phyloP scores from a whole-genome alignment of 2,113 vertebrate genomes.

The Barbus barbus region DNA sequence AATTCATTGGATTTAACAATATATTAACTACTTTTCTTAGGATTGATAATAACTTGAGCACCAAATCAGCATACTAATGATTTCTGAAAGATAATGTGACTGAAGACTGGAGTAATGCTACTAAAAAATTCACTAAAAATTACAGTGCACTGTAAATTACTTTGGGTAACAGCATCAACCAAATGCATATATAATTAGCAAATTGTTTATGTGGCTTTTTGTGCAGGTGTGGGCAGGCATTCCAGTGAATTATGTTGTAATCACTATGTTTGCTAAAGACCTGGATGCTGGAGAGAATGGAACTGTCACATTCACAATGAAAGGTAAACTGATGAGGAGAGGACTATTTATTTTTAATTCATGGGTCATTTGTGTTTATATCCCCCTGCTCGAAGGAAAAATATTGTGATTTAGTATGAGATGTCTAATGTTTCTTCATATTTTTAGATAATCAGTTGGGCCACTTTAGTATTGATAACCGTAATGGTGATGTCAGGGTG shows the following conservation, averaged over 20 bases:
- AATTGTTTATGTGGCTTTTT: neutral
- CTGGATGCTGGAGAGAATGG: slow-evolving; percentile 85
- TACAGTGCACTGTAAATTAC: neutral
- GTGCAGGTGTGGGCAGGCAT: slow-evolving; percentile 84
- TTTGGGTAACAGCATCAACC: neutral
- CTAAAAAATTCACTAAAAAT: no score
- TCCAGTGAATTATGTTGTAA: slow-evolving; percentile 77
- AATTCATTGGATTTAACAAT: no score
- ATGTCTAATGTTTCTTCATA: slow-evolving; percentile 18
- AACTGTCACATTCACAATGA: slow-evolving; percentile 78
- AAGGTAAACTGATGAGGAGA: slow-evolving; percentile 68
- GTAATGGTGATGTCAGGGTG: slow-evolving; percentile 83
- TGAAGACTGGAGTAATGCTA: neutral
- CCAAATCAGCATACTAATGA: neutral
- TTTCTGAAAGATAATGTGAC: no score
- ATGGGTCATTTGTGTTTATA: neutral
- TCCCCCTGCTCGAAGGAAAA: neutral
- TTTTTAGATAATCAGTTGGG: slow-evolving; percentile 59
- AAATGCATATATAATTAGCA: neutral
- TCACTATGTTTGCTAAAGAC: slow-evolving; percentile 88
- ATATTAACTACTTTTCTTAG: neutral
- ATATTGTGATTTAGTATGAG: neutral
- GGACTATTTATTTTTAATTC: neutral
- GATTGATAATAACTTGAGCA: neutral
- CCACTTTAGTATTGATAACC: neutral